A percentile compares a stretch with the other conserved stretches of the same genome.
These are phyloP conservation scores for Epinotia demarniana DNA, from an alignment of 2,888 invertebrate species.

Conservation along the genomic window DNA sequence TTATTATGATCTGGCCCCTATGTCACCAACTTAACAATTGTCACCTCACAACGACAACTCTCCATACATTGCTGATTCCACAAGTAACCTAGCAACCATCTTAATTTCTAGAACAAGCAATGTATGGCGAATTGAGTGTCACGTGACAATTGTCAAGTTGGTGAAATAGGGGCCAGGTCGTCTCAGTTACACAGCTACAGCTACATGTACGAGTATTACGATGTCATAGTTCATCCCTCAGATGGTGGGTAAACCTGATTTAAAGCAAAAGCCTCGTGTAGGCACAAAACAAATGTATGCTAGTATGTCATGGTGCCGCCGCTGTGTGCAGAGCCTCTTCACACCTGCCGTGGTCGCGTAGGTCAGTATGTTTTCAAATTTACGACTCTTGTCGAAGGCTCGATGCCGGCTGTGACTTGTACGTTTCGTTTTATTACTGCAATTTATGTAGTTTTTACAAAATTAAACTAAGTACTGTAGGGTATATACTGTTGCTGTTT, in stretches of 20 bases:
- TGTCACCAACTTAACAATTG: no score
- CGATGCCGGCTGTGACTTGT: background rate
- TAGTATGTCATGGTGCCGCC: slow-evolving; percentile 41
- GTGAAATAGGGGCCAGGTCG: no score
- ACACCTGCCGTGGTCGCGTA: slow-evolving; percentile 24
- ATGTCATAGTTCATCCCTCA: slow-evolving; percentile 10
- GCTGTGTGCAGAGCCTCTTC: slow-evolving; percentile 36
- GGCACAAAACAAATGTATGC: slow-evolving; percentile 38
- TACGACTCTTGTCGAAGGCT: slow-evolving; percentile 8
- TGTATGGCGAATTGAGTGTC: no score
- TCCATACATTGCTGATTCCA: no score
- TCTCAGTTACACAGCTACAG: no score
- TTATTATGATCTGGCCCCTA: no score
- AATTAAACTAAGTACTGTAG: no score
- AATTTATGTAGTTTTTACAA: background rate
- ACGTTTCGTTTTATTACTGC: background rate
- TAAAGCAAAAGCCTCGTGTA: slow-evolving; percentile 8
- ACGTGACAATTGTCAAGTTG: no score
- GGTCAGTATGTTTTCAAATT: slow-evolving; percentile 14
- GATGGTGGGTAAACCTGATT: background rate
- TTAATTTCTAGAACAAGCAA: no score
- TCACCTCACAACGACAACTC: no score
- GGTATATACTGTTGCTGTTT: no score
- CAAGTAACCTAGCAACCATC: no score
- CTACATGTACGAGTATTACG: background rate